These are phyloP conservation scores for Astropecten irregularis DNA, from an alignment of 53 echinoderm and acorn worm species.

Conservation along the genomic window DNA sequence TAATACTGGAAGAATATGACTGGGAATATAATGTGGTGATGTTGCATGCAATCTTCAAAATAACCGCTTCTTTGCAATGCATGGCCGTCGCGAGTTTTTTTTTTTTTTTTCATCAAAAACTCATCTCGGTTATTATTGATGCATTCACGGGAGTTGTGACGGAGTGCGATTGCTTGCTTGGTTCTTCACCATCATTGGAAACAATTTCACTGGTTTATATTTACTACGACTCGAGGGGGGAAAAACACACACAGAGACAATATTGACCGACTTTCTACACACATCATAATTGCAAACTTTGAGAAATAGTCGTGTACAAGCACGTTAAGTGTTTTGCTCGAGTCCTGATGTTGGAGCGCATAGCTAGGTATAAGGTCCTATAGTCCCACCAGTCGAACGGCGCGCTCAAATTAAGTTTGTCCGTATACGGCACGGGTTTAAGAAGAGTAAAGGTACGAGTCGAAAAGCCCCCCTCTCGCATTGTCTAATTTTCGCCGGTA, in stretches of 20 bases:
- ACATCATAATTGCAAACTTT: neutral
- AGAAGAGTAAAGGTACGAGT: neutral
- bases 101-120: too few relatives aligned
- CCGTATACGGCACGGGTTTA: slow-evolving; percentile 8
- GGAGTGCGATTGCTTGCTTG: too few relatives aligned
- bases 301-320: neutral
- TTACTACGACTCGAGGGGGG: too few relatives aligned
- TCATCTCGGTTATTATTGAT: too few relatives aligned
- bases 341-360: too few relatives aligned
- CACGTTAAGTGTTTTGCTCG: neutral
- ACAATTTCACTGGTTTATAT: too few relatives aligned
- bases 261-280: slow-evolving; percentile 2
- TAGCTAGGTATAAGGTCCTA: neutral
- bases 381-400: slow-evolving; percentile 2
- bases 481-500: slow-evolving; percentile 55
- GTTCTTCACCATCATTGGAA: neutral
- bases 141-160: too few relatives aligned
- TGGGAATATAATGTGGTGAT: too few relatives aligned
- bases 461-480: neutral
- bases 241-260: neutral
- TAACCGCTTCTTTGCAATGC: too few relatives aligned
- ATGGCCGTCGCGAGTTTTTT: too few relatives aligned
- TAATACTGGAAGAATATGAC: too few relatives aligned
- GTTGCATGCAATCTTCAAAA: too few relatives aligned
- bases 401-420: slow-evolving; percentile 34